Conservation (phyloP, 2,797 vertebrate species). For the Pelodytes ibericus region DNA sequence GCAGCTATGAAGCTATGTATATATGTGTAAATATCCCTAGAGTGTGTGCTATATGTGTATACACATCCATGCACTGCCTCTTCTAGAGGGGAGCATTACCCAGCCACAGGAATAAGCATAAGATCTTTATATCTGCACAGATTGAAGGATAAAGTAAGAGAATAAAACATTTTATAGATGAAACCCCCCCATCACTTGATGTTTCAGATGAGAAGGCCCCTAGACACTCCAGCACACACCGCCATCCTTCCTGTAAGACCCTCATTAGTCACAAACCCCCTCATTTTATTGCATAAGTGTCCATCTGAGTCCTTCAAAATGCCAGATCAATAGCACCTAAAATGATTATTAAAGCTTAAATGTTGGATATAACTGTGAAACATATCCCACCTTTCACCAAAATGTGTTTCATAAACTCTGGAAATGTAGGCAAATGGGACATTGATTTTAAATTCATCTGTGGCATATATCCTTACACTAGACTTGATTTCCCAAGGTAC, state of each 20-base stretch:
- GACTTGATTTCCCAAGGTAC: slow-evolving; percentile 83
- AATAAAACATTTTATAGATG: too few species aligned
- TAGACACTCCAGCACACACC: not conserved
- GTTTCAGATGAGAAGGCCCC: not conserved
- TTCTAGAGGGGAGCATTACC: too few species aligned
- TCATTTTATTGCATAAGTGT: slow-evolving; percentile 69
- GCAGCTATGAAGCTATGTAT: too few species aligned
- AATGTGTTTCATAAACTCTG: slow-evolving; percentile 75
- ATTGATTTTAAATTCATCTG: slow-evolving; percentile 87
- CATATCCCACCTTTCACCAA: slow-evolving; percentile 69
- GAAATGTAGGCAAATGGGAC: slow-evolving; percentile 74
- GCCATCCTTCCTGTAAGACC: not conserved
- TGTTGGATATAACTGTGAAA: slow-evolving; percentile 66
- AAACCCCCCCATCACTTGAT: too few species aligned
- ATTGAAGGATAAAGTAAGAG: too few species aligned
- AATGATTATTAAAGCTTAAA: slow-evolving; percentile 74
- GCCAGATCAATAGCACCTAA: slow-evolving; percentile 71
- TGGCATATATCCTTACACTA: slow-evolving; percentile 69
- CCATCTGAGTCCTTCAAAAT: slow-evolving; percentile 63
- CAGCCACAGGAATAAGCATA: too few species aligned
- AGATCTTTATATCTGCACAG: too few species aligned
- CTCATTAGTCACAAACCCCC: slow-evolving; percentile 45
- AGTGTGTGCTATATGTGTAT: too few species aligned
- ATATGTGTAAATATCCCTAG: too few species aligned
- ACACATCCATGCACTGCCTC: too few species aligned